Base-by-base conservation (phyloP, 1,140 invertebrate species). In the Megathymus violae region DNA sequence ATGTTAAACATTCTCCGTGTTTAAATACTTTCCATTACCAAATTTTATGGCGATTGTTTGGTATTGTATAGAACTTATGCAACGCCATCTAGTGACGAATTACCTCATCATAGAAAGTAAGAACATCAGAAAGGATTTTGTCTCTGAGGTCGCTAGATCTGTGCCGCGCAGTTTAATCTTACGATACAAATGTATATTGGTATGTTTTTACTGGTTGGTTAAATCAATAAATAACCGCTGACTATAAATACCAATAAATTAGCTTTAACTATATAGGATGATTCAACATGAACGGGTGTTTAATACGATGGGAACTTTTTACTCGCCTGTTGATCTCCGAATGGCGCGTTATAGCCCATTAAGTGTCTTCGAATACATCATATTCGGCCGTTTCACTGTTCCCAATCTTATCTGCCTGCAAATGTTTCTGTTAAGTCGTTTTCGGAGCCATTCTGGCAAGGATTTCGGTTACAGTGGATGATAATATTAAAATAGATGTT, bases 271-370 rank as follows among this genome's bases (percentile, higher is more conserved):
- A n/a, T n/a, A 25, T 31, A 48, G 11, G 40, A 19, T 19, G 52
- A 41, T 65, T 51, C 44, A 48, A 41, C 47, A 17, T 62, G 41
- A 58, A 58, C 36, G 44, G 19, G 19, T 27, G 46, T 27, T 52
- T 60, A 60, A 60, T 43, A 51, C 54, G 48, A 48, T 36, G 54
- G 34, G 67, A 70, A 69, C 48, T 72, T 76, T 76, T 79, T 79
- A 79, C 69, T 41, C 31, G 76, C 76, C 76, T 79, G 76, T 79
- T 79, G 76, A 75, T 73, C 54, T 70, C 52, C 50, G 62, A 67
- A 67, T 65, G 64, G 46, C 51, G 34, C 41, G 52, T 78, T 70
- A 78, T 76, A 25, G 71, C 36, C 77, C 67, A 74, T 79, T 73
- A 76, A 64, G 56, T 54, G 51, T 22, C 50, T 46, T 40, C 52